Conservation (phyloP, 2,113 vertebrate genomes). For the Dascyllus trimaculatus region DNA sequence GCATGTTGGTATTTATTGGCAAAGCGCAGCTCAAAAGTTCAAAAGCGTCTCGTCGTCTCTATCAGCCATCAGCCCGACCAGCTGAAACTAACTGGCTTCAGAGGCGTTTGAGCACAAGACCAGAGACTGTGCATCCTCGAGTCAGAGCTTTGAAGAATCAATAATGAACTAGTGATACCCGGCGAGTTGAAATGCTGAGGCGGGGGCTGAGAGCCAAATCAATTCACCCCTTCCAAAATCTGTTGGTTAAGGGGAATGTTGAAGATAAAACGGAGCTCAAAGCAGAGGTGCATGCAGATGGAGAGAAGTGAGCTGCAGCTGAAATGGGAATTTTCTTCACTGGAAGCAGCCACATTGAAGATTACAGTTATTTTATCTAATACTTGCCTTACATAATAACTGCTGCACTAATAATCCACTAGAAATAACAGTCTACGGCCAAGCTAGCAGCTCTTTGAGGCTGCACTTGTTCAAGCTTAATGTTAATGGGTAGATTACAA, state of each 20-base stretch:
- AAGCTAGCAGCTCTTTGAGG: too few species aligned
- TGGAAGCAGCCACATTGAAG: too few species aligned
- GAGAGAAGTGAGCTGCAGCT: too few species aligned
- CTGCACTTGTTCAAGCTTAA: too few species aligned
- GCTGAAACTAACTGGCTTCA: neutral
- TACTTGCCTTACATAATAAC: too few species aligned
- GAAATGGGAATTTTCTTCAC: too few species aligned
- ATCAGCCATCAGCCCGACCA: neutral
- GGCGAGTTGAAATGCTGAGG: neutral
- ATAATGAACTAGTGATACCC: slow-evolving; percentile 14
- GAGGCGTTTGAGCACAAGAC: neutral
- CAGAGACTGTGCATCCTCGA: neutral
- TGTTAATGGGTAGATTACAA: too few species aligned
- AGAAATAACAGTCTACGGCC: too few species aligned
- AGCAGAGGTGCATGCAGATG: neutral
- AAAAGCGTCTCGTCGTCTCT: neutral
- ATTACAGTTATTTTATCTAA: too few species aligned
- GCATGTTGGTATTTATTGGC: neutral
- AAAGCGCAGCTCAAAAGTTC: neutral
- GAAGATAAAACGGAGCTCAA: neutral
- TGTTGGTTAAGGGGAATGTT: neutral
- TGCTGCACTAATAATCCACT: too few species aligned
- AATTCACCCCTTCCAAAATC: neutral
- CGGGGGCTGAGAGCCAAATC: neutral
- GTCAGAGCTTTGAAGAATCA: slow-evolving; percentile 17